A percentile compares a stretch with the other conserved stretches of the same genome.
phyloP scores from a whole-genome alignment of 2,113 vertebrate species.

The Athene noctua region DNA sequence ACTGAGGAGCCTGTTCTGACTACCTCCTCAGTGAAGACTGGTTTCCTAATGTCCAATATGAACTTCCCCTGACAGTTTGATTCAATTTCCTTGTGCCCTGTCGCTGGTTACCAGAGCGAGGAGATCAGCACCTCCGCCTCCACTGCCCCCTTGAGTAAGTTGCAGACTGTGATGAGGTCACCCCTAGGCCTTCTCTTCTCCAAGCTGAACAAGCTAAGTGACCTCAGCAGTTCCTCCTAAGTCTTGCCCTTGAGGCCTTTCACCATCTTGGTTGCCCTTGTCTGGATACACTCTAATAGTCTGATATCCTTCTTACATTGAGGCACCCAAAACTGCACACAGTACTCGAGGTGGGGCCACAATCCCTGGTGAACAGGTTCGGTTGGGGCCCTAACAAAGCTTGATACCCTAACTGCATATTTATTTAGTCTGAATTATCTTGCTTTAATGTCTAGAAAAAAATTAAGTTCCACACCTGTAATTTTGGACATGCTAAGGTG shows the following conservation, averaged over 20 bases:
- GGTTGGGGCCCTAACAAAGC: neutral
- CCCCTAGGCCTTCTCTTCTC: neutral
- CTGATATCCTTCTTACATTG: neutral
- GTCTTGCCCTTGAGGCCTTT: neutral
- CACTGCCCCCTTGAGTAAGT: fast-evolving
- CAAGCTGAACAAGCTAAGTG: neutral
- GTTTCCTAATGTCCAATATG: neutral
- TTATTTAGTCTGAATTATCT: neutral
- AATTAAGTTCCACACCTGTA: neutral
- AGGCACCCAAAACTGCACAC: neutral
- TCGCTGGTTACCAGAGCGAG: neutral
- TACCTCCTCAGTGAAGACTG: neutral
- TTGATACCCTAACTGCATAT: neutral
- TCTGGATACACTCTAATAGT: neutral
- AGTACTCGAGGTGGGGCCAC: fast-evolving
- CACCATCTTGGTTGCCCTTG: neutral
- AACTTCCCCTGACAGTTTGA: neutral
- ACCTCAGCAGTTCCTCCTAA: neutral
- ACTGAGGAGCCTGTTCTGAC: neutral
- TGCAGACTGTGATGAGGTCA: neutral
- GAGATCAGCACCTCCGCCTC: neutral
- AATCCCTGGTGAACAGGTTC: neutral
- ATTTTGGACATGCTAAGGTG: neutral
- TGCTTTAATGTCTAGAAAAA: neutral
- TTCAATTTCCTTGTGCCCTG: neutral